phyloP scores from a whole-genome alignment of 1,140 invertebrate species.

The Condylostylus longicornis region DNA sequence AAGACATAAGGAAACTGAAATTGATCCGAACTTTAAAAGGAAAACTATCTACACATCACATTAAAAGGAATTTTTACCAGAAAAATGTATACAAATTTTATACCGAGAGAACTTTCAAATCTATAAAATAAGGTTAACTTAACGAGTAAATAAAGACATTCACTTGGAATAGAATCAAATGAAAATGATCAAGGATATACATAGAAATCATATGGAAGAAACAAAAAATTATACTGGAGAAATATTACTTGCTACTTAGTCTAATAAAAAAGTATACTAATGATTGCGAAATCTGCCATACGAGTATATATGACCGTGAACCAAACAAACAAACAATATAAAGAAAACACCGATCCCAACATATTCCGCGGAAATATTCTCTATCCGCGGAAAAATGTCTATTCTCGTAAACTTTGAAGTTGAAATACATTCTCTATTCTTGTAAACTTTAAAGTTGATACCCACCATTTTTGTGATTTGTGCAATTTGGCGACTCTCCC shows the following conservation, averaged over 20 bases:
- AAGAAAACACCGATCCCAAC: constrained; percentile 5
- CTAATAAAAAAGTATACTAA: constrained; percentile 3
- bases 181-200: constrained; percentile 1
- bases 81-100: constrained; percentile 1
- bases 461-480: too few species aligned
- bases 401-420: too few species aligned
- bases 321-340: constrained; percentile 1
- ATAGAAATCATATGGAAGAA: constrained; percentile 5
- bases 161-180: neutral
- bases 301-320: constrained; percentile 7
- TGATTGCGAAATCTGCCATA: constrained; percentile 4
- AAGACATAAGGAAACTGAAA: neutral
- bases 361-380: constrained; percentile 3
- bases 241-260: constrained; percentile 6
- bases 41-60: neutral
- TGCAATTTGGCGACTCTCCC: too few species aligned
- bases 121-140: constrained; percentile 6
- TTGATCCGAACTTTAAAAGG: constrained; percentile 1
- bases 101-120: constrained; percentile 4
- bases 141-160: constrained; percentile 6
- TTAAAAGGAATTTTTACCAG: constrained; percentile 5
- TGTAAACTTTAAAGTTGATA: too few species aligned
- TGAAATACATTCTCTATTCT: too few species aligned
- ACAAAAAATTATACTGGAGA: constrained; percentile 3
- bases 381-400: too few species aligned